phyloP scores from a whole-genome alignment of 2,113 vertebrate species.

The Lonchura striata region DNA sequence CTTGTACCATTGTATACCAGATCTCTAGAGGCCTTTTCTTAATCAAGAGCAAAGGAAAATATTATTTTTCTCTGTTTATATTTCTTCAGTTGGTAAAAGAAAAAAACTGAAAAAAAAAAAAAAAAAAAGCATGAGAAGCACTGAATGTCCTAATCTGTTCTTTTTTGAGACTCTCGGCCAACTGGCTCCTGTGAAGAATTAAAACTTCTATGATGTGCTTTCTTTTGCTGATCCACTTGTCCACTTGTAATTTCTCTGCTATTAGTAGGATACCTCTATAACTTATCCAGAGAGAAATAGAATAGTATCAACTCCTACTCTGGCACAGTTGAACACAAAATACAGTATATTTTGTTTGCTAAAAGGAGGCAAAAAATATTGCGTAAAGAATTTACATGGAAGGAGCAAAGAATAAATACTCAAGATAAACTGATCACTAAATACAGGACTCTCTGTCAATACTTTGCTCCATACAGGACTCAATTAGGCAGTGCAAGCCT shows the following conservation, averaged over 20 bases:
- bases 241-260: background rate
- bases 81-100: background rate
- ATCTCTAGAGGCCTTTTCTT: background rate
- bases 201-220: background rate
- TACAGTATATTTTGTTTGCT: background rate
- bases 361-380: background rate
- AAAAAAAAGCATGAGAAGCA: background rate
- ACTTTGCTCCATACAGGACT: too few species aligned
- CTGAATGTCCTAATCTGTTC: background rate
- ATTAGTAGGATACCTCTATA: background rate
- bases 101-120: background rate
- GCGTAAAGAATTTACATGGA: background rate
- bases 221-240: background rate
- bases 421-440: background rate
- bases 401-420: background rate
- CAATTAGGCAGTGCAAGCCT: background rate
- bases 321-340: background rate
- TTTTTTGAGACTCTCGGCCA: background rate
- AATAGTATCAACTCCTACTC: background rate
- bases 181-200: background rate
- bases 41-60: background rate
- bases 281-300: background rate
- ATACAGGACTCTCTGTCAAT: background rate
- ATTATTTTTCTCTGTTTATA: background rate
- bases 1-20: background rate